Conservation (phyloP, 53 echinoderm and acorn worm species). For the Glandiceps talaboti region DNA sequence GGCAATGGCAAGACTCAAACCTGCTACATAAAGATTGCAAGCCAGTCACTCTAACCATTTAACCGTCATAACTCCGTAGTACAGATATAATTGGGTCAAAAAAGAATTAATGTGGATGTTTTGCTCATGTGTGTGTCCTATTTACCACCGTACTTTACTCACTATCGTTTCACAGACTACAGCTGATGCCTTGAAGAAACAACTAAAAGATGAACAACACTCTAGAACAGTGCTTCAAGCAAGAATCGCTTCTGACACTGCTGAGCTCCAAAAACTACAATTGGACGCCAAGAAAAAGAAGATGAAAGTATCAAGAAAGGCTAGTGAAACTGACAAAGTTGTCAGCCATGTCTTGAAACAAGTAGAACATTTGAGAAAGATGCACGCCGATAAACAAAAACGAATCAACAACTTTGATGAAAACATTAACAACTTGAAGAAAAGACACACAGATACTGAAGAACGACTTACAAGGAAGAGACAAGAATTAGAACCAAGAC, state of each 20-base stretch:
- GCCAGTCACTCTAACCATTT: too few relatives aligned
- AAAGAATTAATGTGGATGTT: too few relatives aligned
- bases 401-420: conserved; percentile 34
- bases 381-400: conserved; percentile 41
- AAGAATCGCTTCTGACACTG: conserved; percentile 74
- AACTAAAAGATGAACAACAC: conserved; percentile 85
- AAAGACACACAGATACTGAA: conserved; percentile 28
- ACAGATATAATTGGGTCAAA: too few relatives aligned
- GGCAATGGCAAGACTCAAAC: too few relatives aligned
- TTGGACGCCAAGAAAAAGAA: conserved; percentile 93
- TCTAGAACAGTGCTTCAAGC: conserved; percentile 84
- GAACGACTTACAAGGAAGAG: conserved; percentile 13
- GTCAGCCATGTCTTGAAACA: conserved; percentile 40
- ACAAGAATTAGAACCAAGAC: conserved; percentile 44
- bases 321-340: conserved; percentile 54
- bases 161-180: too few relatives aligned
- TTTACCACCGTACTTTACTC: too few relatives aligned
- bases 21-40: too few relatives aligned
- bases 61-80: too few relatives aligned
- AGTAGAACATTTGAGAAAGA: conserved; percentile 41
- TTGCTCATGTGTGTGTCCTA: too few relatives aligned
- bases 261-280: conserved; percentile 70
- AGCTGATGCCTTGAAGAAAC: conserved; percentile 66
- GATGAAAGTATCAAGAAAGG: conserved; percentile 70
- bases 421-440: conserved; percentile 26